phyloP scores from a whole-genome alignment of 2,113 vertebrate genomes.

The Pangasianodon gigas region DNA sequence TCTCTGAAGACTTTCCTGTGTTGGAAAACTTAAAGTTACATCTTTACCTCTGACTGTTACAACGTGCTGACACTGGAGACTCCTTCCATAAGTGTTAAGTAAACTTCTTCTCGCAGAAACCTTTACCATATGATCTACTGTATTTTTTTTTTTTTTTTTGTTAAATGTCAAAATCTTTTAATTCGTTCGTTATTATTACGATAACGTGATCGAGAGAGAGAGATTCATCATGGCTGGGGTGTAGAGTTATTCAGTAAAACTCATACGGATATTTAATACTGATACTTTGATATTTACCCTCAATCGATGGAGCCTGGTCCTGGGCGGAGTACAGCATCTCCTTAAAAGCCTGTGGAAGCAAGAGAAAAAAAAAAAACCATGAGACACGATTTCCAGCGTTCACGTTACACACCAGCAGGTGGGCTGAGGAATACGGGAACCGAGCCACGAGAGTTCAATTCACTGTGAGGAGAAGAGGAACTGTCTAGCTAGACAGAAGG shows the following conservation, averaged over 20 bases:
- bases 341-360: slow-evolving; percentile 87
- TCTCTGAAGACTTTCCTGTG: not conserved
- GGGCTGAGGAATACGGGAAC: slow-evolving; percentile 26
- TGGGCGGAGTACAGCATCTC: slow-evolving; percentile 98
- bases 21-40: no score
- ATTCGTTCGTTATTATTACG: not conserved
- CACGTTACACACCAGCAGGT: slow-evolving; percentile 41
- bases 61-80: no score
- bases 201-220: not conserved
- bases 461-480: slow-evolving; percentile 34
- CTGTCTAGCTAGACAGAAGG: not conserved
- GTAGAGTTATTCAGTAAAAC: not conserved
- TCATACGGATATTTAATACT: not conserved
- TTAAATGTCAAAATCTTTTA: not conserved
- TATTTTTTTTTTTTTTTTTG: no score
- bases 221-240: not conserved
- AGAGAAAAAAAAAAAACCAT: not conserved
- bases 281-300: slow-evolving; percentile 71
- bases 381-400: slow-evolving; percentile 31
- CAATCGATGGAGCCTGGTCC: slow-evolving; percentile 96
- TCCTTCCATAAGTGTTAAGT: no score
- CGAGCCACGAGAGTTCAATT: slow-evolving; percentile 23
- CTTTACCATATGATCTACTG: no score
- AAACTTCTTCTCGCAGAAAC: no score
- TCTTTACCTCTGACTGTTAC: no score